A percentile compares a stretch with the other conserved stretches of the same genome.
Conservation (phyloP, 37 sponge, comb jelly and placozoan genomes). For the Lycopodina hypogea region DNA sequence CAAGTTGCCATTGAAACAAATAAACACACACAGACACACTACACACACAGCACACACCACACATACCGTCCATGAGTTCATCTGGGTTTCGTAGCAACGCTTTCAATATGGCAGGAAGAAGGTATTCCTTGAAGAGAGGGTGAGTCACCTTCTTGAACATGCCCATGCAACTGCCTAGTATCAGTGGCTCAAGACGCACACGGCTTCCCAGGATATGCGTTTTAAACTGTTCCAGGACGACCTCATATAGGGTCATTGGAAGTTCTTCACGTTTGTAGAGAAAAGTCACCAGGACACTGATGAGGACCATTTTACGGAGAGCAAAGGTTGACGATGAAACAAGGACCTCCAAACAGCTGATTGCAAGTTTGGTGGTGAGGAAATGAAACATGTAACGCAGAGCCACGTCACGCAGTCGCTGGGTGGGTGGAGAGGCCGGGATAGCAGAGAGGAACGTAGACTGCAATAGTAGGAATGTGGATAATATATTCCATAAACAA, state of each 20-base stretch:
- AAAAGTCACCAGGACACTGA: slow-evolving; percentile 1
- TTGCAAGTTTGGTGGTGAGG: not conserved
- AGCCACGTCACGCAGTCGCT: not conserved
- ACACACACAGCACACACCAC: no score
- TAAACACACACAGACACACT: no score
- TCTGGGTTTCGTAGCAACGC: slow-evolving; percentile 71
- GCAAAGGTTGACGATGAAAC: not conserved
- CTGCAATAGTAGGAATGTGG: not conserved
- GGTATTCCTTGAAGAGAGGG: slow-evolving; percentile 17
- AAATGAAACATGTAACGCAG: not conserved
- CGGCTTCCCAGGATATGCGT: slow-evolving; percentile 28
- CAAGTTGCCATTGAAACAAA: no score
- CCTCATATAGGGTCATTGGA: not conserved
- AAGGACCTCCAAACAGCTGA: slow-evolving; percentile 2
- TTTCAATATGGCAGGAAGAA: slow-evolving; percentile 44
- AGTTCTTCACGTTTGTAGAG: not conserved
- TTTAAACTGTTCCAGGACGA: not conserved
- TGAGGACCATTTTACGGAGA: slow-evolving; percentile 1
- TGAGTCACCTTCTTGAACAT: slow-evolving; percentile 51
- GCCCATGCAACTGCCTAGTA: slow-evolving; percentile 12
- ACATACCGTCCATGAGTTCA: slow-evolving; percentile 53
- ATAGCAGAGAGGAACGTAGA: slow-evolving; percentile 10
- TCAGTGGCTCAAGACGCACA: not conserved
- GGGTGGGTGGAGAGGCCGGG: not conserved
- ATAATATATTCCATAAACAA: not conserved